phyloP scores from a whole-genome alignment of 2,113 vertebrate genomes.

The Furnarius figulus region DNA sequence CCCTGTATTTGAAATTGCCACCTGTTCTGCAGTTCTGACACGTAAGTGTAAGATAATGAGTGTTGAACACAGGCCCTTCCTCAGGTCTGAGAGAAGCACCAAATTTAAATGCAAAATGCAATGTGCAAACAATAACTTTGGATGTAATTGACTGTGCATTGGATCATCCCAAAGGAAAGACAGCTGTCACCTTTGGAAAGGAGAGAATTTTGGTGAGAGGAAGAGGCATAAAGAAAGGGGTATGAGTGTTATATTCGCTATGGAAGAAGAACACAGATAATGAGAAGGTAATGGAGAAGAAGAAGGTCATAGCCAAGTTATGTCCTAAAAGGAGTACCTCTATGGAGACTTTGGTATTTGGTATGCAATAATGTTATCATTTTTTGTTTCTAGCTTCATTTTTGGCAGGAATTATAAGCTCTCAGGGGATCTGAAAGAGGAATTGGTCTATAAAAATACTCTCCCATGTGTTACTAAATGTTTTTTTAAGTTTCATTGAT shows the following conservation, averaged over 20 bases:
- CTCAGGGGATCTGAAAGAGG: not conserved
- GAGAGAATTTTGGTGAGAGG: not conserved
- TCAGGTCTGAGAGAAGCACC: not conserved
- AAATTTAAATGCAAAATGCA: not conserved
- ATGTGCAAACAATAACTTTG: not conserved
- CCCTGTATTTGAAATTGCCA: not conserved
- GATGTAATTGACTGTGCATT: not conserved
- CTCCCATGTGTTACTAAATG: not conserved
- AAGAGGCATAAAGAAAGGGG: not conserved
- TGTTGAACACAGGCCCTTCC: not conserved
- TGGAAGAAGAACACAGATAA: not conserved
- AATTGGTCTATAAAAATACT: not conserved
- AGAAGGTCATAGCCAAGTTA: not conserved
- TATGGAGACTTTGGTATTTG: not conserved
- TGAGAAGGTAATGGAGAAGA: not conserved
- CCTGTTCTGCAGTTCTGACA: not conserved
- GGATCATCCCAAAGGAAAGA: not conserved
- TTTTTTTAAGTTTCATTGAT: not conserved
- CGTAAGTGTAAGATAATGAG: not conserved
- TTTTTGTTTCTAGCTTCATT: not conserved
- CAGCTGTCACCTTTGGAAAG: not conserved
- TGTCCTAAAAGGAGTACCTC: not conserved
- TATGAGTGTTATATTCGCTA: not conserved
- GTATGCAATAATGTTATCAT: not conserved
- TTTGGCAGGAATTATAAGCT: not conserved